Conservation (phyloP, 2,888 invertebrate species). For the Luperina nickerlii region DNA sequence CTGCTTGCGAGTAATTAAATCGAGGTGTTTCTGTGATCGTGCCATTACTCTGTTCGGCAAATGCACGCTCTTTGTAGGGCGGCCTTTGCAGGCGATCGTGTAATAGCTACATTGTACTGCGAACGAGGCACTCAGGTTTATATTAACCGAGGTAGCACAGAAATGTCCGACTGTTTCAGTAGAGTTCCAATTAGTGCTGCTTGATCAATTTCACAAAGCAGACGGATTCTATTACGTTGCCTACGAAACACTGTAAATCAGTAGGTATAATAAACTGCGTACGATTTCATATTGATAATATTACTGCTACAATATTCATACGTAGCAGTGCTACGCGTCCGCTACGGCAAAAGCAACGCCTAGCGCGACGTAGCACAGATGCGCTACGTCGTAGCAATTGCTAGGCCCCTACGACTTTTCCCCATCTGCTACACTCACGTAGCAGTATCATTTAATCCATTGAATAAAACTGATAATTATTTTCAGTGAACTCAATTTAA, state of each 20-base stretch:
- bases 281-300: not conserved
- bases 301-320: not conserved
- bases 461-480: slow-evolving; percentile 29
- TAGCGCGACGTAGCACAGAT: slow-evolving; percentile 23
- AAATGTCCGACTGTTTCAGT: not conserved
- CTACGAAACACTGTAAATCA: not conserved
- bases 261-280: not conserved
- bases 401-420: slow-evolving; percentile 3
- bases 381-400: slow-evolving; percentile 45
- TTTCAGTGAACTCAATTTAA: slow-evolving; percentile 40
- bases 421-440: slow-evolving; percentile 1
- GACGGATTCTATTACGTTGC: not conserved
- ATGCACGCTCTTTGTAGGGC: slow-evolving; percentile 32
- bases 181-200: slow-evolving; percentile 16
- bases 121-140: slow-evolving; percentile 24
- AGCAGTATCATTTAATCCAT: slow-evolving; percentile 31
- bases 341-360: slow-evolving; percentile 35
- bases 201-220: not conserved
- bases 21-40: slow-evolving; percentile 11
- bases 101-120: slow-evolving; percentile 22
- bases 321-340: slow-evolving; percentile 24
- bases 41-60: not conserved
- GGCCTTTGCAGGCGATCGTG: slow-evolving; percentile 21
- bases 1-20: slow-evolving; percentile 35
- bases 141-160: slow-evolving; percentile 10